Evolutionary conservation across 2,113 vertebrate species (phyloP).

Genomic region (Dinomys branickii): DNA sequence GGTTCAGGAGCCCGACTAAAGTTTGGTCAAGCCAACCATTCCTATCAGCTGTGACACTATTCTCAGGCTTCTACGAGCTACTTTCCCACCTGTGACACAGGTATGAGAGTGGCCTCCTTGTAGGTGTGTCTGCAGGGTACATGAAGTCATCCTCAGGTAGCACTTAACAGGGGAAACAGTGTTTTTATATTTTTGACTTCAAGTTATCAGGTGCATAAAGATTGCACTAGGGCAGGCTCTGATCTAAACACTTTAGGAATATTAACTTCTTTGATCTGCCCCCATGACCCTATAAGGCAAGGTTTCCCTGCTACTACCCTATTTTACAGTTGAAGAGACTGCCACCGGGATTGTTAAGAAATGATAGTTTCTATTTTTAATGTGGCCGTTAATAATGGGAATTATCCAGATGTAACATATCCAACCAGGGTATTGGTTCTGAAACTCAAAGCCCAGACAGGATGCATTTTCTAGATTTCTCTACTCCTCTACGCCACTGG

Average conservation of each 20-base stretch:
- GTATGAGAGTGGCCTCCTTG: neutral
- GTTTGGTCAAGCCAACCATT: neutral
- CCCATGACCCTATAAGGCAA: rapidly evolving
- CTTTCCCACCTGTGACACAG: neutral
- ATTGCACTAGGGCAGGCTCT: neutral
- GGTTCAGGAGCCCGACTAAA: too few species aligned
- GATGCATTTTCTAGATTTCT: neutral
- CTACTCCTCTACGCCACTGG: rapidly evolving
- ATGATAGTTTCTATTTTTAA: neutral
- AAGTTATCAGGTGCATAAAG: neutral
- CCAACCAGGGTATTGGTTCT: neutral
- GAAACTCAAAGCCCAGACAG: neutral
- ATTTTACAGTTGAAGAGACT: neutral
- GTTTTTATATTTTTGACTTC: neutral
- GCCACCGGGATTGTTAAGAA: rapidly evolving
- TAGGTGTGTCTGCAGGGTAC: neutral
- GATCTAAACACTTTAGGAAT: neutral
- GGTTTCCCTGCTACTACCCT: rapidly evolving
- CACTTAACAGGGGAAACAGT: neutral
- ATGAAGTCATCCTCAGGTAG: neutral
- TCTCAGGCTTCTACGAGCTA: neutral
- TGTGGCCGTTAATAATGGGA: neutral
- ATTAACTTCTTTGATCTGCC: neutral
- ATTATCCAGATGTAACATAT: neutral
- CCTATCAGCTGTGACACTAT: rapidly evolving